Evolutionary conservation across 2,797 vertebrate species (phyloP).

Genomic region (Macrochelys suwanniensis): DNA sequence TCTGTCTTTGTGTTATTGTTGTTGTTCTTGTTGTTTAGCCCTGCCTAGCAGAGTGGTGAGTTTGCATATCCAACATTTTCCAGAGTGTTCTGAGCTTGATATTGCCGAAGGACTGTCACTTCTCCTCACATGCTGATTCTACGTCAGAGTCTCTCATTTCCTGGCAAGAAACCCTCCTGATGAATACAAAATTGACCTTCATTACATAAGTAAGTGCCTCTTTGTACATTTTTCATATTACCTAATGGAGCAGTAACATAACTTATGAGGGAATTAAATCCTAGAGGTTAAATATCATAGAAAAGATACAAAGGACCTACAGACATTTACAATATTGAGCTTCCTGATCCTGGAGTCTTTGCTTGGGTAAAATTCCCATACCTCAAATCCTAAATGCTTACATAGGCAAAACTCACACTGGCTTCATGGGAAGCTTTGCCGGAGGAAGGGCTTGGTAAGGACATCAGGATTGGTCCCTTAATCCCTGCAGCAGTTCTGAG

Average conservation of each 20-base stretch:
- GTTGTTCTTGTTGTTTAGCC: neutral
- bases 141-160: neutral
- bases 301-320: neutral
- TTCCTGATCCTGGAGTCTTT: neutral
- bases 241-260: conserved; percentile 5
- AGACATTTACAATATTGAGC: neutral
- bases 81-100: neutral
- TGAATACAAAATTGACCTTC: conserved; percentile 41
- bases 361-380: neutral
- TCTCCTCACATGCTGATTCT: neutral
- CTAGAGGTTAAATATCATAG: neutral
- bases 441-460: conserved; percentile 23
- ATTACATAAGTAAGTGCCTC: neutral
- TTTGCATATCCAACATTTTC: neutral
- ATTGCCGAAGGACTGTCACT: neutral
- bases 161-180: neutral
- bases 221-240: conserved; percentile 9
- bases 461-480: neutral
- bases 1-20: neutral
- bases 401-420: conserved; percentile 21
- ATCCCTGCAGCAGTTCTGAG: conserved; percentile 7
- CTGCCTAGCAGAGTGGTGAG: neutral
- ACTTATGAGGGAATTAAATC: neutral
- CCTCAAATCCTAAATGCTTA: conserved; percentile 32
- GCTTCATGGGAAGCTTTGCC: conserved; percentile 5